Percentiles rank a stretch among this genome's conserved stretches.
Conservation (phyloP, 2,888 invertebrate species). For the Malthinus flaveolus region DNA sequence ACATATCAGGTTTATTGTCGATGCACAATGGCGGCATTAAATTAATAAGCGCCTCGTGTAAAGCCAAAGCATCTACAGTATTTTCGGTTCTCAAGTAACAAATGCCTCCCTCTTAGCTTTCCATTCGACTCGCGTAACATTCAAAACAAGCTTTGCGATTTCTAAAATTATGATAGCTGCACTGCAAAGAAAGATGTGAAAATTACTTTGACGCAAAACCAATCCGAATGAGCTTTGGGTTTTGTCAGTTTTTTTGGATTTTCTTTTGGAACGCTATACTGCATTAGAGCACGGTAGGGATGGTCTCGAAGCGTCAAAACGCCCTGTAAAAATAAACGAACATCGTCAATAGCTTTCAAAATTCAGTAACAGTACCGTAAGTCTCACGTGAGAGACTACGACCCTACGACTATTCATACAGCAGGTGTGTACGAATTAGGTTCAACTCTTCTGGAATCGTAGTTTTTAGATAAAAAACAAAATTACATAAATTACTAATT, state of each 20-base stretch:
- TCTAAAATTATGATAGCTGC: conserved; percentile 96
- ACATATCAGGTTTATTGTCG: conserved; percentile 56
- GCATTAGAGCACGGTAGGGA: conserved; percentile 72
- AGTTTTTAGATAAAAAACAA: background rate
- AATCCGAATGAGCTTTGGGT: conserved; percentile 62
- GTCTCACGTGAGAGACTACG: conserved; percentile 53
- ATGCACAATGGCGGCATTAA: conserved; percentile 58
- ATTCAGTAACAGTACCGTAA: conserved; percentile 41
- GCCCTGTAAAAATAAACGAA: conserved; percentile 64
- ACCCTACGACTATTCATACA: conserved; percentile 47
- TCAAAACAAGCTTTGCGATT: conserved; percentile 92
- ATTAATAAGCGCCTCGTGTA: conserved; percentile 69
- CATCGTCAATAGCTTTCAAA: conserved; percentile 31
- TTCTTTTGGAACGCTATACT: conserved; percentile 75
- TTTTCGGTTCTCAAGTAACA: conserved; percentile 82
- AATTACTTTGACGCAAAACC: conserved; percentile 68
- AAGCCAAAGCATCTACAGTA: conserved; percentile 79
- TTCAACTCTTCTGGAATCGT: conserved; percentile 18
- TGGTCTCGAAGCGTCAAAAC: conserved; percentile 73
- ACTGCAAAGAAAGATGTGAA: conserved; percentile 59
- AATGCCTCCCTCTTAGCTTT: conserved; percentile 81
- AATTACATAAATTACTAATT: conserved; percentile 2
- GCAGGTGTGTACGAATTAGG: conserved; percentile 29
- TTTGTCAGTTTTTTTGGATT: conserved; percentile 57
- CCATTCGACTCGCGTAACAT: conserved; percentile 84